Percentiles rank a stretch among this genome's conserved stretches.
These are phyloP conservation scores for Pegoplata infirma DNA, from an alignment of 2,888 invertebrate genomes.

Conservation along the genomic window DNA sequence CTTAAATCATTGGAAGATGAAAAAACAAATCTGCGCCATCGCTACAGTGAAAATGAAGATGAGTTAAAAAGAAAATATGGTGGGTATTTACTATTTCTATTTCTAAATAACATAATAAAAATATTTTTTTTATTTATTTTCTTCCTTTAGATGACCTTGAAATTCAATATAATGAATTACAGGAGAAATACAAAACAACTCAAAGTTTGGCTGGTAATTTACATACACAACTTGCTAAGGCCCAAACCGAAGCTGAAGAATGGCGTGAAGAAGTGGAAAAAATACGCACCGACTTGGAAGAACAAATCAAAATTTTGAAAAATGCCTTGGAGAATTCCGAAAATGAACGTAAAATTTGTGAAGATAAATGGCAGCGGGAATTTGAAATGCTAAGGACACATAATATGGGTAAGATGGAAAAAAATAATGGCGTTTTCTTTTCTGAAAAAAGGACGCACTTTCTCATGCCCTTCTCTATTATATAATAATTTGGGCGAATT, in stretches of 20 bases:
- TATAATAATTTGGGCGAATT: too few relatives aligned
- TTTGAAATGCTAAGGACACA: slow-evolving; percentile 82
- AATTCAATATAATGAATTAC: slow-evolving; percentile 78
- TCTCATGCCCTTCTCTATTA: too few relatives aligned
- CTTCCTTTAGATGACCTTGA: slow-evolving; percentile 77
- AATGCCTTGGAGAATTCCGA: slow-evolving; percentile 81
- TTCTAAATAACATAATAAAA: neutral
- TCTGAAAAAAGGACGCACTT: too few relatives aligned
- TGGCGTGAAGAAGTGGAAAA: slow-evolving; percentile 76
- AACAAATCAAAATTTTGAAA: slow-evolving; percentile 80
- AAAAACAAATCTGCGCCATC: slow-evolving; percentile 73
- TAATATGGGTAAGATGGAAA: slow-evolving; percentile 78
- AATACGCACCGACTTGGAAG: slow-evolving; percentile 79
- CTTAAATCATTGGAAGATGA: slow-evolving; percentile 76
- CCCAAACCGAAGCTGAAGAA: slow-evolving; percentile 73
- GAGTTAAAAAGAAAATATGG: slow-evolving; percentile 76
- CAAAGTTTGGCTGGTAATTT: slow-evolving; percentile 76
- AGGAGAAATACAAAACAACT: slow-evolving; percentile 79
- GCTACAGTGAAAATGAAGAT: slow-evolving; percentile 75
- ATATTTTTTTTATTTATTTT: neutral
- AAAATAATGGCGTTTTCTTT: neutral
- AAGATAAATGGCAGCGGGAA: slow-evolving; percentile 82
- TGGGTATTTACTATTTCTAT: too few relatives aligned
- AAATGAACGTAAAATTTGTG: slow-evolving; percentile 80
- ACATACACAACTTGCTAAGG: slow-evolving; percentile 74